Base-by-base conservation (phyloP, 53 echinoderm and acorn worm genomes). In the Patiria pectinifera region DNA sequence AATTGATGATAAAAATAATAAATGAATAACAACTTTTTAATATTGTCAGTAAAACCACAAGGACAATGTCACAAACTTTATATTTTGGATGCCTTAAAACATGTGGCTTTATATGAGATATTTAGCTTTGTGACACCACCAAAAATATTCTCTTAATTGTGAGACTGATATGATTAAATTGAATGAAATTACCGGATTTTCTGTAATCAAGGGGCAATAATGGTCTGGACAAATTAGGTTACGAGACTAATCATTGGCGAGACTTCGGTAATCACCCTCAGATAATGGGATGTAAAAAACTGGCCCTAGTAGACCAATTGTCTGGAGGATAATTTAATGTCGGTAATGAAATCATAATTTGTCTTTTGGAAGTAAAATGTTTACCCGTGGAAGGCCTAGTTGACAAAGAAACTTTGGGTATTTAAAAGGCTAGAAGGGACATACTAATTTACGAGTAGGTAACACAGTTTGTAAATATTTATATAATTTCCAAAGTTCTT, bases 171-270 rank as follows among this genome's bases (percentile, higher is more conserved):
- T 16, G 66, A 66, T 2, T 82, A 10, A 82, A 82, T 6, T 59
- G 13, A 59, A 58, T 19, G 6, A 45, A 72, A 58, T 86, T 72
- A 45, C 72, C 22, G 49, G 16, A 46, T 86, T 72, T 48, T 86
- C 23, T 48, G 72, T 48, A 74, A 74, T 86, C 48, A 49, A 71
- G 11, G 21, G 72, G n/a, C 24, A 45, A 74, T 23, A 23, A 86
- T 86, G n/a, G 23, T 48, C 21, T n/a, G n/a, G 16, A 21, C 1
- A 74, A 86, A 86, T 86, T 74, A 86, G 53, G 86, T 75, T 86
- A 74, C 14, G 7, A 80, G 59, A n/a, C 59, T 22, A 82, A 22
- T 53, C 58, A 5, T 21, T n/a, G 59, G 82, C n/a, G 24, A n/a
- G 82, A 59, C 82, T 58, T 58, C 10, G 21, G 59, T 59, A 59